Percentiles rank a stretch among this genome's conserved stretches.
Conservation (phyloP, 2,113 vertebrate species). For the Setophaga kirtlandii region DNA sequence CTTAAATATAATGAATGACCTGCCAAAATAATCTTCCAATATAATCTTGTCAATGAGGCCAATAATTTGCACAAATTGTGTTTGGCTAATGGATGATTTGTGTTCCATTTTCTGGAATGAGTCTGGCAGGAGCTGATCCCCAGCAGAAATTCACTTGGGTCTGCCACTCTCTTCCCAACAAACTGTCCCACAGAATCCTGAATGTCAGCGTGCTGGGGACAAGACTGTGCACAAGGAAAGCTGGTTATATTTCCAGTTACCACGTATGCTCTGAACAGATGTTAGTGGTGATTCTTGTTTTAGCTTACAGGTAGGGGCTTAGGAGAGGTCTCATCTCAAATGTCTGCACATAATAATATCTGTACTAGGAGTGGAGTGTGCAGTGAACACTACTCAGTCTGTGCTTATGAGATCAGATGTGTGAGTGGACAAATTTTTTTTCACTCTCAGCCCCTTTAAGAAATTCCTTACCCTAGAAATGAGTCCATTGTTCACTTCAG, state of each 20-base stretch:
- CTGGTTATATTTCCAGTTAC: not conserved
- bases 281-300: not conserved
- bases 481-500: not conserved
- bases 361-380: not conserved
- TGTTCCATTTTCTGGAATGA: not conserved
- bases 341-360: not conserved
- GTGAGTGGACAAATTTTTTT: not conserved
- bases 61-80: not conserved
- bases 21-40: not conserved
- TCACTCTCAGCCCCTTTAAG: not conserved
- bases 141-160: not conserved
- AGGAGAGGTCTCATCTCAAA: not conserved
- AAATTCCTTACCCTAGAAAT: not conserved
- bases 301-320: not conserved
- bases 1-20: not conserved
- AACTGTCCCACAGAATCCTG: not conserved
- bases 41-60: not conserved
- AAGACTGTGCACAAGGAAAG: not conserved
- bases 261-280: not conserved
- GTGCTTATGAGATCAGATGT: not conserved
- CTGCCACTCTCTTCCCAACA: not conserved
- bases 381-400: not conserved
- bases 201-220: not conserved
- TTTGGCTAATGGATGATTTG: not conserved
- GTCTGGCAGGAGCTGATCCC: not conserved